phyloP scores from a whole-genome alignment of 2,888 invertebrate species.

The Thysanoteuthis rhombus region DNA sequence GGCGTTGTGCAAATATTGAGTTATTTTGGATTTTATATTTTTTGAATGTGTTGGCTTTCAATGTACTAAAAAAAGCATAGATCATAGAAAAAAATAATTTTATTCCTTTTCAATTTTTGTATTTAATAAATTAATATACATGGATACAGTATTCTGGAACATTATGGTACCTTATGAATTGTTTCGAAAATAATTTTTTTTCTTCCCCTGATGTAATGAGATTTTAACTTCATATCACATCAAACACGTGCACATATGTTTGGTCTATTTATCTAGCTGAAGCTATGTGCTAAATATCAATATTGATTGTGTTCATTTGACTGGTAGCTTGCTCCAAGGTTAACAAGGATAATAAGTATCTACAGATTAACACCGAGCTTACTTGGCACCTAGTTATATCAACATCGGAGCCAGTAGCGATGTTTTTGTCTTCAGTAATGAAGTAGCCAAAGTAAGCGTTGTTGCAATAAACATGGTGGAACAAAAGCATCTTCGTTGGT shows the following conservation, averaged over 20 bases:
- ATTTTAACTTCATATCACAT: background rate
- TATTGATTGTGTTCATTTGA: constrained; percentile 26
- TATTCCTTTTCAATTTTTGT: too few species aligned
- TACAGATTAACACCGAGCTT: background rate
- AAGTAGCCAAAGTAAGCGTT: background rate
- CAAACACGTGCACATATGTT: background rate
- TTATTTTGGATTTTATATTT: too few species aligned
- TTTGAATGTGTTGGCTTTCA: too few species aligned
- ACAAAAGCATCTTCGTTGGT: constrained; percentile 23
- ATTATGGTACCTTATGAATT: too few species aligned
- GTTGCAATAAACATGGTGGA: constrained; percentile 13
- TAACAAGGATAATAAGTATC: constrained; percentile 13
- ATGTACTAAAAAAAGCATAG: too few species aligned
- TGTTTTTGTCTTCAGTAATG: background rate
- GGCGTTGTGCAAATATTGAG: too few species aligned
- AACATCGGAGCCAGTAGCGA: constrained; percentile 15
- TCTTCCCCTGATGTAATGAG: background rate
- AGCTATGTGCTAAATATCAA: background rate
- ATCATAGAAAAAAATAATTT: too few species aligned
- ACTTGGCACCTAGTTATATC: constrained; percentile 22
- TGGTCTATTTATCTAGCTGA: background rate
- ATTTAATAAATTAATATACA: too few species aligned
- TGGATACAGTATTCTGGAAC: too few species aligned
- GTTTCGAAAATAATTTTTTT: too few species aligned
- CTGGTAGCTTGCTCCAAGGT: constrained; percentile 21